Percentiles rank a stretch among this genome's conserved stretches.
Conservation (phyloP, 2,113 vertebrate genomes). For the Gymnogyps californianus region DNA sequence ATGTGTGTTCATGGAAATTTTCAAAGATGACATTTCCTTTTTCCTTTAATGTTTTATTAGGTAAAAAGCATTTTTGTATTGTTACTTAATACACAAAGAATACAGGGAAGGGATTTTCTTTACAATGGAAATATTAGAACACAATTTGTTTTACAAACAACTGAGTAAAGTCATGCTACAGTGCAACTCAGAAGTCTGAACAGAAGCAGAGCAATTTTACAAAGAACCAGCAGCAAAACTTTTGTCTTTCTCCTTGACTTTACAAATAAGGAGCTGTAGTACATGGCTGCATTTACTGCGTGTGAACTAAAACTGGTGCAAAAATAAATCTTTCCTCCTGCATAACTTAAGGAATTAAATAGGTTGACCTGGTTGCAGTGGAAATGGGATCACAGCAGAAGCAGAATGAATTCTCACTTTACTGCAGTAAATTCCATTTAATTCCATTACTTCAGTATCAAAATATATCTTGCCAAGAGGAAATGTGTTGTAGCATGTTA, state of each 20-base stretch:
- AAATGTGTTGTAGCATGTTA: not conserved
- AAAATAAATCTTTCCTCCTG: not conserved
- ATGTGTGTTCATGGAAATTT: not conserved
- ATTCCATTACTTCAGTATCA: not conserved
- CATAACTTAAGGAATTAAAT: not conserved
- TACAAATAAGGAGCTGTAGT: constrained; percentile 54
- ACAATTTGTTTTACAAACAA: constrained; percentile 48
- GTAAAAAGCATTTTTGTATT: constrained; percentile 56
- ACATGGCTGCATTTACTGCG: not conserved
- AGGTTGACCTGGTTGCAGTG: not conserved
- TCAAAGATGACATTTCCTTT: not conserved
- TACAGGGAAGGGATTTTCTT: constrained; percentile 58
- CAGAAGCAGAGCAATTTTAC: constrained; percentile 45
- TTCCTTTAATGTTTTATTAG: constrained; percentile 25
- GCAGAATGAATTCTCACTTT: not conserved
- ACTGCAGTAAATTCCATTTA: not conserved
- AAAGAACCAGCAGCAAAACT: constrained; percentile 27
- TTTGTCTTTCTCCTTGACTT: constrained; percentile 40
- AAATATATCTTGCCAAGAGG: not conserved
- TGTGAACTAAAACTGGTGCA: not conserved
- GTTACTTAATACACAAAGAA: constrained; percentile 60
- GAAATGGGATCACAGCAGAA: not conserved
- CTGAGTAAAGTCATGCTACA: constrained; percentile 65
- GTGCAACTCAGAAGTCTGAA: constrained; percentile 35
- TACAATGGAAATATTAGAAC: constrained; percentile 61